phyloP scores from a whole-genome alignment of 2,797 vertebrate genomes.

The Arnoldichthys spilopterus region DNA sequence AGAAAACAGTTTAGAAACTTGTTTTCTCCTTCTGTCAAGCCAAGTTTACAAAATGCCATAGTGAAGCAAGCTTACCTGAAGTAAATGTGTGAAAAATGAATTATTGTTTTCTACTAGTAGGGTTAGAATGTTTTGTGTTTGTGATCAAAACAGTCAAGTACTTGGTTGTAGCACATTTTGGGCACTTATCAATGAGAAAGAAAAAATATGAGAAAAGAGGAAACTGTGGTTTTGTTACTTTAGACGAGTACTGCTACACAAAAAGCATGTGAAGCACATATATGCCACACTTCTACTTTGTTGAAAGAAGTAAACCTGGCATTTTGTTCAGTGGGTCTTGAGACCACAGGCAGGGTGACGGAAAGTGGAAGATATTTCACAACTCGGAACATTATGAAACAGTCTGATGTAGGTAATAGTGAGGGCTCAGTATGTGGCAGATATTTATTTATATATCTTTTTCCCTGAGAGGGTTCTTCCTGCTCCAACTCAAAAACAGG shows the following conservation, averaged over 20 bases:
- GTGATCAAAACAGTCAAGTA: not conserved
- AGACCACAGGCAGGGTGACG: too few species aligned
- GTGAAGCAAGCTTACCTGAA: too few species aligned
- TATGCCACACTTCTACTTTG: too few species aligned
- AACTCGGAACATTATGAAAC: not conserved
- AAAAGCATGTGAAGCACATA: too few species aligned
- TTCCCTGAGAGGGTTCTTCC: not conserved
- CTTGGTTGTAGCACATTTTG: not conserved
- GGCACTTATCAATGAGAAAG: not conserved
- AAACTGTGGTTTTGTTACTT: conserved; percentile 17
- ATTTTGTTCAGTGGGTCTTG: not conserved
- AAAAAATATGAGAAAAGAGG: not conserved
- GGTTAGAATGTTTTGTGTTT: too few species aligned
- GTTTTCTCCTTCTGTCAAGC: too few species aligned
- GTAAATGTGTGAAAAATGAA: too few species aligned
- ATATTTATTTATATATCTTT: too few species aligned
- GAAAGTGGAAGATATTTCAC: not conserved
- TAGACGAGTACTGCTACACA: too few species aligned
- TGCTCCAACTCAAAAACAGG: not conserved
- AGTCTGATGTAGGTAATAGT: not conserved
- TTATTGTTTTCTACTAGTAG: too few species aligned
- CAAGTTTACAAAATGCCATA: too few species aligned
- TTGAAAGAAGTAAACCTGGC: not conserved
- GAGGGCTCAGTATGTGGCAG: not conserved
- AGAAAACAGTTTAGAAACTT: too few species aligned